A percentile compares a stretch with the other conserved stretches of the same genome.
phyloP scores from a whole-genome alignment of 1,140 invertebrate genomes.

The Drosophila willistoni region DNA sequence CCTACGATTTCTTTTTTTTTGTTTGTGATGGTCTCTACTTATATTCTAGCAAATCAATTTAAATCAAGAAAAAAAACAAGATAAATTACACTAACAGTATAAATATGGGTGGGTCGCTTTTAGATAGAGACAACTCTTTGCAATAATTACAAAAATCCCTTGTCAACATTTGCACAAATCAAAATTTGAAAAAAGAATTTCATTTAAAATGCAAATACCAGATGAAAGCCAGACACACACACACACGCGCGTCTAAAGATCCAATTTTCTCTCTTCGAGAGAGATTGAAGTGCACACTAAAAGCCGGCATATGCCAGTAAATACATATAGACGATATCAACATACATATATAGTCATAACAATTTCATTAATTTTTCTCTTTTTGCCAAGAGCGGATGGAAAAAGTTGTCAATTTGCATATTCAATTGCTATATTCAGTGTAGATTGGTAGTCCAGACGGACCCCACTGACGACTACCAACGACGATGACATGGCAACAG shows the following conservation, averaged over 20 bases:
- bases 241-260: not conserved
- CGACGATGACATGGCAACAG: not conserved
- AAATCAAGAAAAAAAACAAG: not conserved
- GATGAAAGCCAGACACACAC: not conserved
- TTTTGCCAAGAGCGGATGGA: not conserved
- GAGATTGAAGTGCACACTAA: not conserved
- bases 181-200: conserved; percentile 21
- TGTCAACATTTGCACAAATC: conserved; percentile 21
- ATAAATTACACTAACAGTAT: too few relatives aligned
- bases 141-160: conserved; percentile 10
- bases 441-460: conserved; percentile 3
- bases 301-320: not conserved
- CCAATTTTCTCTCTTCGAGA: not conserved
- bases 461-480: not conserved
- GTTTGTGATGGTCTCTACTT: not conserved
- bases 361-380: conserved; percentile 15
- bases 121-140: not conserved
- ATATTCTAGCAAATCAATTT: not conserved
- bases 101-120: too few relatives aligned
- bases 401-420: conserved; percentile 14
- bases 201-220: conserved; percentile 48
- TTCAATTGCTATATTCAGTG: conserved; percentile 14
- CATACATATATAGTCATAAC: not conserved
- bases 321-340: not conserved
- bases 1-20: too few relatives aligned